Evolutionary conservation across 2,888 invertebrate genomes (phyloP).

Genomic region (Euzetes globulus): DNA sequence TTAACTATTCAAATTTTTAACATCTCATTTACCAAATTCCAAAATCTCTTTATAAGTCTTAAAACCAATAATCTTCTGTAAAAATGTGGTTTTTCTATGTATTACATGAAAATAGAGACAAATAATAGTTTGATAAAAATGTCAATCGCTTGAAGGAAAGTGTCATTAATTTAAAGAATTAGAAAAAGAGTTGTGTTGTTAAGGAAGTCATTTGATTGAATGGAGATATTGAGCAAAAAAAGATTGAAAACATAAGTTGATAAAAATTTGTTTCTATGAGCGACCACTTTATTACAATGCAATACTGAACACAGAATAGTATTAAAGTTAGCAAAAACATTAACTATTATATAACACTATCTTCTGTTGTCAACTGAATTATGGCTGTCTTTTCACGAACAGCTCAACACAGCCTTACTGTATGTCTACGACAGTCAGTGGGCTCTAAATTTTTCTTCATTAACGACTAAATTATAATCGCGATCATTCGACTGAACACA

Average conservation of each 20-base stretch:
- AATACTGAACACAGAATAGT: not conserved
- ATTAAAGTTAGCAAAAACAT: too few relatives aligned
- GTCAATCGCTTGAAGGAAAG: not conserved
- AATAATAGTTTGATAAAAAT: not conserved
- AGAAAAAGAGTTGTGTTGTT: too few relatives aligned
- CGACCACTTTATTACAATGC: not conserved
- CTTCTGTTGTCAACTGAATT: conserved; percentile 1
- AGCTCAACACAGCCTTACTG: not conserved
- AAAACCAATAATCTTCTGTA: too few relatives aligned
- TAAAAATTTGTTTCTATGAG: not conserved
- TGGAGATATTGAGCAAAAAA: not conserved
- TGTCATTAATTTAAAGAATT: not conserved
- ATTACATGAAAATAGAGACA: not conserved
- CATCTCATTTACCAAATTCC: too few relatives aligned
- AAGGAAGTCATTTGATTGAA: too few relatives aligned
- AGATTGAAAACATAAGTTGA: not conserved
- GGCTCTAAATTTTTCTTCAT: conserved; percentile 25
- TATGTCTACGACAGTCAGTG: not conserved
- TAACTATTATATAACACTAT: not conserved
- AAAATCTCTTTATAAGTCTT: too few relatives aligned
- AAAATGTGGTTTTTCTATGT: too few relatives aligned
- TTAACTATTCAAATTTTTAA: too few relatives aligned
- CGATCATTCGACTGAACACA: conserved; percentile 14
- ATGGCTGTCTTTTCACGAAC: not conserved
- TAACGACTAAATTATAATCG: conserved; percentile 22